Evolutionary conservation across 2,888 invertebrate genomes (phyloP), one percentile per base, ranked within the genome.

Genomic region (Trissolcus japonicus): DNA sequence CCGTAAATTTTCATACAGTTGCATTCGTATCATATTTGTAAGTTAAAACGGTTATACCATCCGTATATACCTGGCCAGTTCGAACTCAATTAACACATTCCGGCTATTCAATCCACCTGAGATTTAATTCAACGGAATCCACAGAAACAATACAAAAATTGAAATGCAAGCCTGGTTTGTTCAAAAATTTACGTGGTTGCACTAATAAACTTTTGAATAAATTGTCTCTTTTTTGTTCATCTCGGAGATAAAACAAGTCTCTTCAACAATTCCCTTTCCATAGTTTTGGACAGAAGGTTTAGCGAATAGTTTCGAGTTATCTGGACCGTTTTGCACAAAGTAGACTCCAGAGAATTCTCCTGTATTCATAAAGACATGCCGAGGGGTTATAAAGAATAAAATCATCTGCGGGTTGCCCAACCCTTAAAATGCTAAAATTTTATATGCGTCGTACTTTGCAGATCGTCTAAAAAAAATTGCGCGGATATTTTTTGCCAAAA

Each of bases 361-460:
- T 67, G 75, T 78, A 79, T 78, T 77, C 78, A 75, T 75, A 79
- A 78, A 57, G 72, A 77, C 68, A 48, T 61, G 54, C 61, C 55
- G 51, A 55, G 68, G n/a, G 68, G 61, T 69, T 48, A 69, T 55
- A 17, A 35, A 48, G 61, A 61, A 69, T 61, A 35, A 54, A 69
- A 69, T 69, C 55, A 69, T 46, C 43, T 48, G 55, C 60, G 54
- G 60, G n/a, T n/a, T n/a, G 59, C 9, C 17, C 35, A 16, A 14
- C 53, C 43, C 19, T 13, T 14, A 9, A 17, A 60, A 59, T 59
- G 68, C 14, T 40, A 60, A 54, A 68, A 60, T 67, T 3, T 35
- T 35, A 35, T 35, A 35, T 35, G 1, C 35, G 1, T 11, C 35
- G 6, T 35, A 4, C 25, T 25, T 25, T n/a, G n/a, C 4, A 4